Evolutionary conservation across 2,113 vertebrate genomes (phyloP).

Genomic region (Melozone crissalis): DNA sequence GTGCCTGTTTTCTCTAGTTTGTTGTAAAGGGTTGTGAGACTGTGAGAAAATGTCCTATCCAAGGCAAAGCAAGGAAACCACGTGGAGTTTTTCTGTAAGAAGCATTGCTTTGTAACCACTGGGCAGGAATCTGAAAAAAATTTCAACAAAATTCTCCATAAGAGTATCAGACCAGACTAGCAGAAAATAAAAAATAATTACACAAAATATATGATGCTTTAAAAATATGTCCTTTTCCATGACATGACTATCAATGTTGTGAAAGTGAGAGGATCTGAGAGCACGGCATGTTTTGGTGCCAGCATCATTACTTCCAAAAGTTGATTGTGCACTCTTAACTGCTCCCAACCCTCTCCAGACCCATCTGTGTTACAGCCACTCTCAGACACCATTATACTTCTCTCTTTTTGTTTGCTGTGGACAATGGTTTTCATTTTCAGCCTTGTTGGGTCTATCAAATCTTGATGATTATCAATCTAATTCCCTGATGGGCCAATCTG

Average conservation of each 20-base stretch:
- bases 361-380: rapidly evolving
- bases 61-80: neutral
- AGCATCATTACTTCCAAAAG: neutral
- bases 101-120: neutral
- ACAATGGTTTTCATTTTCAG: neutral
- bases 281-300: neutral
- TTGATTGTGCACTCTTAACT: neutral
- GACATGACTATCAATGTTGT: neutral
- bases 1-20: neutral
- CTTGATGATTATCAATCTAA: neutral
- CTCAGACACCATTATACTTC: neutral
- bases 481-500: neutral
- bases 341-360: neutral
- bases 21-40: neutral
- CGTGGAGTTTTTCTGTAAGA: neutral
- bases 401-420: neutral
- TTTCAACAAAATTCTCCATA: neutral
- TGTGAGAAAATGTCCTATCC: neutral
- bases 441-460: neutral
- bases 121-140: neutral
- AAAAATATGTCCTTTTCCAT: neutral
- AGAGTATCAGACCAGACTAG: neutral
- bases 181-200: neutral
- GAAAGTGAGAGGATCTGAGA: neutral
- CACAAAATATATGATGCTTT: neutral